Conservation (phyloP, 2,797 vertebrate species). For the Notolabrus celidotus region DNA sequence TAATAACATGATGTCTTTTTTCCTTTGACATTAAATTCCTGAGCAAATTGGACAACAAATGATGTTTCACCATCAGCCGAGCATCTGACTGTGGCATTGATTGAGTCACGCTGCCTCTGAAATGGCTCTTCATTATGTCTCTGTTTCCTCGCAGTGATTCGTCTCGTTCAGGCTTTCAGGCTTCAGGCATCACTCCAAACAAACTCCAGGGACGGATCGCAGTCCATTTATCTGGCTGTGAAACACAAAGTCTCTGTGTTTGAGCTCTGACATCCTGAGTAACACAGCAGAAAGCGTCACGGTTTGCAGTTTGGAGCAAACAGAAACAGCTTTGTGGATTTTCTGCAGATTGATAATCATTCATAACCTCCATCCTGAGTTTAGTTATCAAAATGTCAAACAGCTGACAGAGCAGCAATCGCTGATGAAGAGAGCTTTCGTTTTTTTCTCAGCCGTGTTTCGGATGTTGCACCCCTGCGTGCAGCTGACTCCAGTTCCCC, state of each 20-base stretch:
- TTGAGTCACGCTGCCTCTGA: slow-evolving; percentile 4
- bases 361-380: too few relatives aligned
- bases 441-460: too few relatives aligned
- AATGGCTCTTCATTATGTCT: slow-evolving; percentile 24
- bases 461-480: neutral
- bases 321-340: neutral
- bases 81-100: slow-evolving; percentile 16
- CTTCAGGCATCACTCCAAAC: slow-evolving; percentile 18
- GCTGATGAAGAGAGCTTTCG: too few relatives aligned
- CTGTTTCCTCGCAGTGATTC: slow-evolving; percentile 17
- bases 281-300: neutral
- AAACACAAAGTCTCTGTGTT: slow-evolving; percentile 18
- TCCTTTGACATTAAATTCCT: slow-evolving; percentile 2
- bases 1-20: neutral
- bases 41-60: slow-evolving; percentile 17
- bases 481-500: neutral
- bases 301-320: neutral
- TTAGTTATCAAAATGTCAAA: too few relatives aligned
- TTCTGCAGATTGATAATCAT: neutral
- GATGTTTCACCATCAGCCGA: neutral
- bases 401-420: too few relatives aligned
- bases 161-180: slow-evolving; percentile 13
- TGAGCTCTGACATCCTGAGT: slow-evolving; percentile 3
- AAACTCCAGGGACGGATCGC: neutral
- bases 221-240: slow-evolving; percentile 21